Conservation (phyloP, 2,113 vertebrate species). For the Xiphophorus couchianus region DNA sequence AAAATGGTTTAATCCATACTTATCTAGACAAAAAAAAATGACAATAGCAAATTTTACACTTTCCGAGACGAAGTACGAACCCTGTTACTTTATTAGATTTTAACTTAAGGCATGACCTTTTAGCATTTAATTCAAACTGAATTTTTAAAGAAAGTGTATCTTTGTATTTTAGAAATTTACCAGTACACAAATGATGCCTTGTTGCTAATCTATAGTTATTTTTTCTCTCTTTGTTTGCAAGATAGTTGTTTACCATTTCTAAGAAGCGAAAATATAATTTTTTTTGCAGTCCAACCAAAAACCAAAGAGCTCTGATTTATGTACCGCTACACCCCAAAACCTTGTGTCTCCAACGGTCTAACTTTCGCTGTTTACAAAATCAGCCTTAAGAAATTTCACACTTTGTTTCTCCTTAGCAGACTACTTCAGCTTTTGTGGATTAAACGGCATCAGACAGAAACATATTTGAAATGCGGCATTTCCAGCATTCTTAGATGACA, state of each 20-base stretch:
- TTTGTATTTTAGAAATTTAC: background rate
- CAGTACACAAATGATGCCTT: background rate
- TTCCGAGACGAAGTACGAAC: no score
- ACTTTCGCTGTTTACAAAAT: constrained; percentile 25
- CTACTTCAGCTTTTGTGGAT: background rate
- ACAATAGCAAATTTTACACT: no score
- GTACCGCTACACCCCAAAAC: background rate
- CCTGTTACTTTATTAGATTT: no score
- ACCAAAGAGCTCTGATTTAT: background rate
- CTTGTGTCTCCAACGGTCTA: no score
- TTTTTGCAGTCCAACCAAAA: background rate
- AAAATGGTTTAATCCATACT: no score
- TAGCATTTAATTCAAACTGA: background rate
- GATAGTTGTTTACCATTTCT: background rate
- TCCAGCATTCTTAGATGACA: constrained; percentile 42
- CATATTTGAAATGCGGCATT: background rate
- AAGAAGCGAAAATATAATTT: background rate
- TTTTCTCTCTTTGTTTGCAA: background rate
- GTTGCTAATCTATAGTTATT: background rate
- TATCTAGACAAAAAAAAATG: no score
- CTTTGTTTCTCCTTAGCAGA: background rate
- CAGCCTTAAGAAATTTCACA: constrained; percentile 17
- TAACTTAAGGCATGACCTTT: background rate
- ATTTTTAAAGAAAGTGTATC: background rate
- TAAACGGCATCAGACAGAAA: background rate